A percentile compares a stretch with the other conserved stretches of the same genome.
Evolutionary conservation across 2,797 vertebrate genomes (phyloP).

Genomic region (Parotocinclus haroldoi): DNA sequence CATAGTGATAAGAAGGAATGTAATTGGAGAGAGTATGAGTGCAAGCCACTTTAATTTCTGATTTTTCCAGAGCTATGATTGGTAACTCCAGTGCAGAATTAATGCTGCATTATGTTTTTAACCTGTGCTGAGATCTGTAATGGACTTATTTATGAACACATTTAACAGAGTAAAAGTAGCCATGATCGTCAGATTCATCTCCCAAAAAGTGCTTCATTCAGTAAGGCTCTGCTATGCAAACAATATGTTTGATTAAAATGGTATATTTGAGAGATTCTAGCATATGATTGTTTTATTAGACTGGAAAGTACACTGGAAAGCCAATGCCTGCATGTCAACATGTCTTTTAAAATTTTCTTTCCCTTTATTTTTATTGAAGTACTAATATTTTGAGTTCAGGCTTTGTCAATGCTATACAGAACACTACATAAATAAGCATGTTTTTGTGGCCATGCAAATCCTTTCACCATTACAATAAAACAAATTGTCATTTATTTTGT

Average conservation of each 20-base stretch:
- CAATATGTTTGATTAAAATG: constrained; percentile 3
- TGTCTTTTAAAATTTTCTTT: too few relatives aligned
- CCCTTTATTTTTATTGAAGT: too few relatives aligned
- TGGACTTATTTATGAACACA: constrained; percentile 1
- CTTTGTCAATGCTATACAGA: too few relatives aligned
- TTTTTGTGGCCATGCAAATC: too few relatives aligned
- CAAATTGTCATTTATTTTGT: too few relatives aligned
- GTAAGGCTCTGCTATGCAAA: constrained; percentile 6
- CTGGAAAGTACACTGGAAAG: neutral
- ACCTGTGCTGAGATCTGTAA: constrained; percentile 31
- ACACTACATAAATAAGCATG: too few relatives aligned
- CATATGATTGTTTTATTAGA: neutral
- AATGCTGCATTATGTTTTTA: constrained; percentile 50
- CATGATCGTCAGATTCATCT: constrained; percentile 16
- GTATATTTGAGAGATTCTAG: neutral
- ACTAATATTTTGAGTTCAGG: too few relatives aligned
- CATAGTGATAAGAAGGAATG: constrained; percentile 66
- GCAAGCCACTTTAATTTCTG: constrained; percentile 64
- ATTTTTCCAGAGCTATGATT: constrained; percentile 53
- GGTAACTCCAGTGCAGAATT: constrained; percentile 53
- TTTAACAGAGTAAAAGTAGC: constrained; percentile 32
- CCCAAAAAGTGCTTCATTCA: too few relatives aligned
- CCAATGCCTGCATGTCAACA: too few relatives aligned
- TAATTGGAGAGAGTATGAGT: constrained; percentile 72
- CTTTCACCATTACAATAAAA: too few relatives aligned